phyloP scores from a whole-genome alignment of 1,140 invertebrate genomes.

The Gonatopus flavifemur region DNA sequence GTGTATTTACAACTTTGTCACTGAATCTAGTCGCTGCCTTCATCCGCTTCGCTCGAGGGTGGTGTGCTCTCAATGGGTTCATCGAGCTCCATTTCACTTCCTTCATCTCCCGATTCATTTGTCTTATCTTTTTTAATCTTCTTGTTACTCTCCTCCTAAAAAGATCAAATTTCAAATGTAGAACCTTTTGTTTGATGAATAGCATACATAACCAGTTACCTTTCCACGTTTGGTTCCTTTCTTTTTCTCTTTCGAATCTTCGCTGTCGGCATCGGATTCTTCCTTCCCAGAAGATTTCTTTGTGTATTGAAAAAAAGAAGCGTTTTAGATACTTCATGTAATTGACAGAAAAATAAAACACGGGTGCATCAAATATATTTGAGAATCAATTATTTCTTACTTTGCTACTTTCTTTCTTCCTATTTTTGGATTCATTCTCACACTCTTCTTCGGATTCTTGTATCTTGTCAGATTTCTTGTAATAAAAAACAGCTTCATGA shows the following conservation, averaged over 20 bases:
- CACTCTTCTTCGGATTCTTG: slow-evolving; percentile 38
- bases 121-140: slow-evolving; percentile 32
- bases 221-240: slow-evolving; percentile 24
- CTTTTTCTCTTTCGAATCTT: slow-evolving; percentile 38
- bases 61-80: slow-evolving; percentile 51
- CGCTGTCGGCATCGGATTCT: slow-evolving; percentile 36
- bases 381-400: too few species aligned
- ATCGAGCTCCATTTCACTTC: slow-evolving; percentile 47
- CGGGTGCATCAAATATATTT: too few species aligned
- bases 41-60: slow-evolving; percentile 50
- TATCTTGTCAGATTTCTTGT: slow-evolving; percentile 35
- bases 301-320: too few species aligned
- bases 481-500: slow-evolving; percentile 5
- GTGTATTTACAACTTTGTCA: too few species aligned
- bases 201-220: not conserved
- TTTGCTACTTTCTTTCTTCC: slow-evolving; percentile 34
- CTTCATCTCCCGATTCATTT: slow-evolving; percentile 34
- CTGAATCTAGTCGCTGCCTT: slow-evolving; percentile 47
- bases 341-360: too few species aligned
- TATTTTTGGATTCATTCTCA: slow-evolving; percentile 37
- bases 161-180: slow-evolving; percentile 5
- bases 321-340: too few species aligned
- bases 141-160: slow-evolving; percentile 22
- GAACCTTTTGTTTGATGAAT: not conserved
- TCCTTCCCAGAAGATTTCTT: too few species aligned